Percentiles rank a stretch among this genome's conserved stretches.
These are phyloP conservation scores for Crocidura indochinensis DNA, from an alignment of 2,797 vertebrate genomes.

Conservation along the genomic window DNA sequence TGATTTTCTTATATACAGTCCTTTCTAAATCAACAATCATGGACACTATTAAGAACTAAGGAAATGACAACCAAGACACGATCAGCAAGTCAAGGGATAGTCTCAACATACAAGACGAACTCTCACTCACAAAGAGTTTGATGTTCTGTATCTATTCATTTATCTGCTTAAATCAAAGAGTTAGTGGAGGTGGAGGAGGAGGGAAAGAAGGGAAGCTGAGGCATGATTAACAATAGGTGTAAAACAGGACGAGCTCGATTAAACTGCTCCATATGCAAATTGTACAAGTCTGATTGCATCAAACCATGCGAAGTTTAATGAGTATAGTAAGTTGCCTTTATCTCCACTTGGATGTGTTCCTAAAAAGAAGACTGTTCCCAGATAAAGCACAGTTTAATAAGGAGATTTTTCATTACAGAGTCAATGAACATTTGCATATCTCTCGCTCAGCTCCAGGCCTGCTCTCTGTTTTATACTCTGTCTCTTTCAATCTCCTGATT, in stretches of 20 bases:
- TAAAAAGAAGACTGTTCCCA: constrained; percentile 88
- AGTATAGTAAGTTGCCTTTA: constrained; percentile 90
- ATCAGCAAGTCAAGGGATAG: constrained; percentile 84
- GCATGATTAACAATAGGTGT: constrained; percentile 91
- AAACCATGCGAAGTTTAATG: constrained; percentile 90
- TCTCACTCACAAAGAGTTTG: constrained; percentile 90
- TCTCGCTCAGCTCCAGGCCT: constrained; percentile 52
- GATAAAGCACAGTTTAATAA: constrained; percentile 91
- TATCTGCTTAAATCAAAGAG: constrained; percentile 90
- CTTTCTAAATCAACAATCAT: constrained; percentile 84
- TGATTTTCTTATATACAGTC: constrained; percentile 20
- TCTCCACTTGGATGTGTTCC: constrained; percentile 89
- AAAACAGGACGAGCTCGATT: constrained; percentile 91
- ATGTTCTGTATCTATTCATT: constrained; percentile 89
- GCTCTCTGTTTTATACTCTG: not conserved
- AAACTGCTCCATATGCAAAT: constrained; percentile 92
- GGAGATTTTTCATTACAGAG: constrained; percentile 89
- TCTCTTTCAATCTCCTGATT: constrained; percentile 24
- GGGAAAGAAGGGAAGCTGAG: constrained; percentile 75
- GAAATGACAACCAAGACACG: constrained; percentile 83
- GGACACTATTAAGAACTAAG: constrained; percentile 83
- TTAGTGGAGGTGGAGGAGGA: constrained; percentile 75
- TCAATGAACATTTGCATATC: constrained; percentile 88
- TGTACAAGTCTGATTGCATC: constrained; percentile 90
- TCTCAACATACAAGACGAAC: constrained; percentile 78